Conservation (phyloP, 2,888 invertebrate genomes). For the Acrobasis repandana region DNA sequence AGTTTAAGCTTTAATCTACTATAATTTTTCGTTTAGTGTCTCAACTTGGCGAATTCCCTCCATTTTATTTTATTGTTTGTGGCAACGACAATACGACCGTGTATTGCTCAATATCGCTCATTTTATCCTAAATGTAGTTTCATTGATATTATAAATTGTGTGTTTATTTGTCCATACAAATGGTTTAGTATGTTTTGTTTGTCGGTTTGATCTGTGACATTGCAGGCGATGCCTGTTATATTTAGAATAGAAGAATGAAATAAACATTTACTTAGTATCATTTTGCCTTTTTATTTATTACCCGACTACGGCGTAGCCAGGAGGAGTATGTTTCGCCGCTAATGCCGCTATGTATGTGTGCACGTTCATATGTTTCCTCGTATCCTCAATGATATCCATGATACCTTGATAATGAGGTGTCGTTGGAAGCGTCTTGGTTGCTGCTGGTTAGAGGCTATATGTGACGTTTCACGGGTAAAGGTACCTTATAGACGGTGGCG, state of each 20-base stretch:
- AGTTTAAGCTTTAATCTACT: conserved; percentile 54
- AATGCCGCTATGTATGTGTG: too few species aligned
- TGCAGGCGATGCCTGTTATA: conserved; percentile 61
- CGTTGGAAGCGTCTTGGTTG: too few species aligned
- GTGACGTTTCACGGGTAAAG: too few species aligned
- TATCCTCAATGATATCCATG: too few species aligned
- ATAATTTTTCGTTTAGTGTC: conserved; percentile 42
- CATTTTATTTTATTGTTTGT: conserved; percentile 52
- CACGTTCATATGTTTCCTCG: too few species aligned
- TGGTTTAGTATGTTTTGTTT: conserved; percentile 40
- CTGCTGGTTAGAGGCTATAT: too few species aligned
- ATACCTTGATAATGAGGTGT: too few species aligned
- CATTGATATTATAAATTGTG: conserved; percentile 28
- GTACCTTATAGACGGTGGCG: too few species aligned
- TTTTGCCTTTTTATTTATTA: conserved; percentile 47
- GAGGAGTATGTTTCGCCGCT: too few species aligned
- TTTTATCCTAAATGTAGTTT: conserved; percentile 51
- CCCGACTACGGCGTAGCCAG: too few species aligned
- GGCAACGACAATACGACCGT: conserved; percentile 69
- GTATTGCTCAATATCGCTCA: conserved; percentile 80
- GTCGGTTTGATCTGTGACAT: conserved; percentile 62
- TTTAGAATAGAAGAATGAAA: conserved; percentile 74
- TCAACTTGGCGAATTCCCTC: conserved; percentile 57
- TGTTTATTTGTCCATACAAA: conserved; percentile 27
- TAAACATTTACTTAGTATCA: conserved; percentile 78